phyloP scores from a whole-genome alignment of 2,113 vertebrate species.

The Bombycilla garrulus region DNA sequence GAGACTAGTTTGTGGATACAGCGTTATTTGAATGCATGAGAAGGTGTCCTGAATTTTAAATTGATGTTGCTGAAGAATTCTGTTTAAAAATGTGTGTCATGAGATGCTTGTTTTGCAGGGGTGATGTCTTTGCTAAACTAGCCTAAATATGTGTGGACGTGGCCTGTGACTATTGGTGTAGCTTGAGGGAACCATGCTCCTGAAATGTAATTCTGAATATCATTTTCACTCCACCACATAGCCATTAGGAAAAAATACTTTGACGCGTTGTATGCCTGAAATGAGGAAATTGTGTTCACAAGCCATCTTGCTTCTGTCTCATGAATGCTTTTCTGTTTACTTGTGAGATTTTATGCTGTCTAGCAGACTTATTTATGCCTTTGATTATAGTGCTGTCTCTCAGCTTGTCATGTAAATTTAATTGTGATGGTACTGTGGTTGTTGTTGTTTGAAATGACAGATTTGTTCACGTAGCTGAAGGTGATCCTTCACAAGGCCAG shows the following conservation, averaged over 20 bases:
- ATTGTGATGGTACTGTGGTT: not conserved
- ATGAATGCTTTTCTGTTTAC: not conserved
- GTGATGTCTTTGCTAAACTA: not conserved
- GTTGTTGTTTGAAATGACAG: not conserved
- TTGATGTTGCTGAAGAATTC: not conserved
- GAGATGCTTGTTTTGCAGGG: not conserved
- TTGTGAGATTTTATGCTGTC: not conserved
- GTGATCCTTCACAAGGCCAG: not conserved
- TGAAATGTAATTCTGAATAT: not conserved
- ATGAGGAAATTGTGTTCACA: not conserved
- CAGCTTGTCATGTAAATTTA: not conserved
- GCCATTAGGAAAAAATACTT: not conserved
- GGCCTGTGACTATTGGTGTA: not conserved
- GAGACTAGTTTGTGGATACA: not conserved
- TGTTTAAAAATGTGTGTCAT: not conserved
- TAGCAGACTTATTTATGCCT: not conserved
- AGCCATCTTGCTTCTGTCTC: not conserved
- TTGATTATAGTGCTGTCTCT: not conserved
- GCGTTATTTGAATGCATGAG: accelerated
- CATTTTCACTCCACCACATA: not conserved
- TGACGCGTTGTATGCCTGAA: not conserved
- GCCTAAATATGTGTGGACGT: not conserved
- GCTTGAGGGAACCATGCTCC: not conserved
- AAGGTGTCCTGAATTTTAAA: not conserved
- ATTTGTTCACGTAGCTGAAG: not conserved